These are phyloP conservation scores for Pristis pectinata DNA, from an alignment of 2,797 vertebrate genomes.

Conservation along the genomic window DNA sequence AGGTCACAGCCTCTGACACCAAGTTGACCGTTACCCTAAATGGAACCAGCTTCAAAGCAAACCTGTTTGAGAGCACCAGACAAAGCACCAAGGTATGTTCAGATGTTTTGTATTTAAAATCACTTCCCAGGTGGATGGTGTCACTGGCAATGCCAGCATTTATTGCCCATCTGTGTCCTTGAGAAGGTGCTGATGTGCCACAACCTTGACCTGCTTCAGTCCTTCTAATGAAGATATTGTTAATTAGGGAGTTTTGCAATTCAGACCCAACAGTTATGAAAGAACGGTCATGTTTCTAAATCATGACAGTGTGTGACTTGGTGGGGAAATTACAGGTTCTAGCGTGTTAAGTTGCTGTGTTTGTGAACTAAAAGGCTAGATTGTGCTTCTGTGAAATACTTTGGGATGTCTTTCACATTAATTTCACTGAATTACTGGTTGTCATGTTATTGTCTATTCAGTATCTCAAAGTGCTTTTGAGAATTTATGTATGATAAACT, in stretches of 20 bases:
- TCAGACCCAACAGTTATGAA: no score
- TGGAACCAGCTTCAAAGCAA: slow-evolving; percentile 65
- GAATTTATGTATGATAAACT: neutral
- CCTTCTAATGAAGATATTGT: neutral
- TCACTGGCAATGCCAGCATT: neutral
- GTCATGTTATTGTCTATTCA: neutral
- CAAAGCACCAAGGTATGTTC: slow-evolving; percentile 78
- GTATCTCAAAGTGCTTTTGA: neutral
- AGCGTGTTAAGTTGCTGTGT: neutral
- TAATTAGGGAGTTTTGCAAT: neutral
- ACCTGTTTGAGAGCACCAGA: slow-evolving; percentile 67
- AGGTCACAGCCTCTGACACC: slow-evolving; percentile 53
- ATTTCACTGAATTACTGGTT: neutral
- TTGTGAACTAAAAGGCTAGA: neutral
- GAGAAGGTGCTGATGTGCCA: neutral
- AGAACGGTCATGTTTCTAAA: no score
- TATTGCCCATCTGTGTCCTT: neutral
- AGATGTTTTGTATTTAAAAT: neutral
- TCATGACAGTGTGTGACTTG: no score
- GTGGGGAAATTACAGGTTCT: no score
- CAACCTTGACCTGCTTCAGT: no score
- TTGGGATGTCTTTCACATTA: neutral
- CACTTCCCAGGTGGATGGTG: neutral
- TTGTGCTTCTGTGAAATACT: neutral
- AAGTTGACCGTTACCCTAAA: slow-evolving; percentile 71